These are phyloP conservation scores for Labia minor DNA, from an alignment of 2,888 invertebrate species.

Conservation along the genomic window DNA sequence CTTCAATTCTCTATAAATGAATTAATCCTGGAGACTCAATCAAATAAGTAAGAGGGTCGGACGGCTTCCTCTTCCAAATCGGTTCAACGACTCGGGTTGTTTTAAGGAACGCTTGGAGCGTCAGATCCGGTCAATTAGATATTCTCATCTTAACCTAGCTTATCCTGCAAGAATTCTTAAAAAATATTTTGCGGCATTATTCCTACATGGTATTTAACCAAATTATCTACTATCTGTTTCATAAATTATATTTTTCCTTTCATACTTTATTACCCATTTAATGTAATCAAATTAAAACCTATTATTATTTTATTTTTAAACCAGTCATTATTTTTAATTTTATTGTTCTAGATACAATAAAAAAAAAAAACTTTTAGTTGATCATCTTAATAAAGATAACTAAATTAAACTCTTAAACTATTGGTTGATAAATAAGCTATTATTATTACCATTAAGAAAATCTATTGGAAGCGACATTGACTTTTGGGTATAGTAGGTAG, in stretches of 20 bases:
- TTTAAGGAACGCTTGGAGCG: not conserved
- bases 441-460: not conserved
- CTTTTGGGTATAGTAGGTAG: too few species aligned
- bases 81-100: not conserved
- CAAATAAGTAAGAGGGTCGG: too few species aligned
- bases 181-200: constrained; percentile 8
- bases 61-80: not conserved
- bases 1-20: too few species aligned
- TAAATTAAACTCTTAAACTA: not conserved
- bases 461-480: not conserved
- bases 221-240: constrained; percentile 8
- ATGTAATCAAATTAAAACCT: constrained; percentile 13
- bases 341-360: not conserved
- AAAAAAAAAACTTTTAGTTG: not conserved
- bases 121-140: constrained; percentile 13
- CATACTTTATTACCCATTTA: constrained; percentile 13
- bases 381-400: constrained; percentile 13
- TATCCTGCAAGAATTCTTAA: not conserved
- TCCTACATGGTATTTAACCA: constrained; percentile 1
- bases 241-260: constrained; percentile 8
- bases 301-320: constrained; percentile 13
- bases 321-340: constrained; percentile 8
- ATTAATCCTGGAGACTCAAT: too few species aligned
- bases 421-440: constrained; percentile 2
- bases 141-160: not conserved